Evolutionary conservation across 2,797 vertebrate species (phyloP).

Genomic region (Falco cherrug): DNA sequence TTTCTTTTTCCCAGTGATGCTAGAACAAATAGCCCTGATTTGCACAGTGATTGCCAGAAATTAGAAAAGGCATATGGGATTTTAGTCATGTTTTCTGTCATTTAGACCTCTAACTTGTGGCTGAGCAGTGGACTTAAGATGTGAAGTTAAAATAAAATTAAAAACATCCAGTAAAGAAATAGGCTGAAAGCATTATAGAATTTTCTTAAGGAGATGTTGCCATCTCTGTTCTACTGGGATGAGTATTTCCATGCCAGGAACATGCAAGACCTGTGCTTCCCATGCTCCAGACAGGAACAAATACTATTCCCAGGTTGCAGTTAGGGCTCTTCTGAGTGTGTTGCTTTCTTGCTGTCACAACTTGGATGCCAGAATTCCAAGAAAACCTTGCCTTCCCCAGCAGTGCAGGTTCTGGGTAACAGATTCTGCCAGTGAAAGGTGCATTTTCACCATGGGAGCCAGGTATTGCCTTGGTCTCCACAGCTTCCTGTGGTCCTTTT

Average conservation of each 20-base stretch:
- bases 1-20: neutral
- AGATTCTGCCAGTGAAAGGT: neutral
- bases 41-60: neutral
- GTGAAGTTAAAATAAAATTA: neutral
- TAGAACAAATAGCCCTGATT: neutral
- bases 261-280: neutral
- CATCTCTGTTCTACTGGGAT: neutral
- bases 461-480: neutral
- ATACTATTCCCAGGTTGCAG: neutral
- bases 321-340: neutral
- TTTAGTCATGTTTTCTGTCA: neutral
- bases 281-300: neutral
- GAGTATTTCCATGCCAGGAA: neutral
- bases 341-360: neutral
- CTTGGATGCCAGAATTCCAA: neutral
- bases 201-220: neutral
- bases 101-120: neutral
- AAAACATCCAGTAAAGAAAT: neutral
- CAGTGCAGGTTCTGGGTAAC: neutral
- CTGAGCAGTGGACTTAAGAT: neutral
- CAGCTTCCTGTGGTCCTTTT: neutral
- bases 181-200: neutral
- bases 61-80: neutral
- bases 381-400: neutral
- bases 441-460: neutral